These are phyloP conservation scores for Phacellophora camtschatica DNA, from an alignment of 30 jellyfish, hydroid and myxozoan species.

Conservation along the genomic window DNA sequence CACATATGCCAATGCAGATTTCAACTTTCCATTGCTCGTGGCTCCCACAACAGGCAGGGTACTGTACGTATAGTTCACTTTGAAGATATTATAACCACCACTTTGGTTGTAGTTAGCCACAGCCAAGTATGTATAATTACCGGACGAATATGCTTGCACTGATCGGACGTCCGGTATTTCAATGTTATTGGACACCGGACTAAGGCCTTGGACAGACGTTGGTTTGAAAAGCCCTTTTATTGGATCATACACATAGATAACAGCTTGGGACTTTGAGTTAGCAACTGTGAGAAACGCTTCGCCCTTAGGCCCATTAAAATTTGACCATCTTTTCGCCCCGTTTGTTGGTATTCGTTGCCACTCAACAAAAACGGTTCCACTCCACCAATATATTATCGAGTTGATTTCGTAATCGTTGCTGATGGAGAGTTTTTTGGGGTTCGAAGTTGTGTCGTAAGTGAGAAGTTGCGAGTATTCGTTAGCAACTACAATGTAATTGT, in stretches of 20 bases:
- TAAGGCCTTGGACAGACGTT: constrained; percentile 73
- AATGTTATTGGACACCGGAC: constrained; percentile 49
- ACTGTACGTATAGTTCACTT: constrained; percentile 20
- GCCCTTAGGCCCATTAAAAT: constrained; percentile 46
- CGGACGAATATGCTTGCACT: constrained; percentile 46
- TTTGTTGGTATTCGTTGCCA: constrained; percentile 91
- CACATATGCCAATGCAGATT: constrained; percentile 15
- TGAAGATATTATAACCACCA: constrained; percentile 74
- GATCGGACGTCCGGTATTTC: constrained; percentile 84
- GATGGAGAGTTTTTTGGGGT: not conserved
- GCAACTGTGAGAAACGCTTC: constrained; percentile 75
- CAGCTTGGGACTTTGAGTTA: constrained; percentile 82
- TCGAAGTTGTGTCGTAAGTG: constrained; percentile 14
- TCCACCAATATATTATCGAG: constrained; percentile 95
- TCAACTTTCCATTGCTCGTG: constrained; percentile 31
- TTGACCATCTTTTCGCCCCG: constrained; percentile 77
- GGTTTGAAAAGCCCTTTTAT: constrained; percentile 82
- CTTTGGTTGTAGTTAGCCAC: constrained; percentile 80
- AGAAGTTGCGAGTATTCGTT: constrained; percentile 74
- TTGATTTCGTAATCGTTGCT: constrained; percentile 67
- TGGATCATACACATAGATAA: constrained; percentile 74
- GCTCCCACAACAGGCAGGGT: constrained; percentile 26
- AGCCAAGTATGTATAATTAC: constrained; percentile 53
- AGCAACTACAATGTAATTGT: constrained; percentile 83
- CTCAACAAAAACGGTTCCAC: constrained; percentile 88